Evolutionary conservation across 2,888 invertebrate species (phyloP), one percentile per base, ranked within the genome.

Genomic region (Myathropa florea): DNA sequence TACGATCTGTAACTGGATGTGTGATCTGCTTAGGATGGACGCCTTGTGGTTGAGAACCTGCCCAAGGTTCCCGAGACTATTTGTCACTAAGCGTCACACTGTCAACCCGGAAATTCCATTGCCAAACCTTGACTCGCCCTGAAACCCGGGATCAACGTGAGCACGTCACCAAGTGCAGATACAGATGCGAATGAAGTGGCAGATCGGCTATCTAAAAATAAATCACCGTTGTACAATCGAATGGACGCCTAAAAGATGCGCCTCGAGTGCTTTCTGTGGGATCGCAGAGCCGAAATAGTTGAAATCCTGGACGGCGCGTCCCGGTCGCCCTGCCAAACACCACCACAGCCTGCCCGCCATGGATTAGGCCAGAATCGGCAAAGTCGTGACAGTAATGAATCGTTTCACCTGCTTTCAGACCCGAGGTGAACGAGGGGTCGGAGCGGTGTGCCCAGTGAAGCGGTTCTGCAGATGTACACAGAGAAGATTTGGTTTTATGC

Each of bases 331-430:
- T 76, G 81, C 60, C 60, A 59, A 30, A 61, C 28, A 77, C 28
- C 57, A 39, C n/a, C 70, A 18, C 71, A n/a, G 23, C 36, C 60
- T 80, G 18, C 59, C 60, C 76, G 81, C 76, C 84, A 84, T 39
- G 63, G 71, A 84, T 81, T 57, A 80, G 75, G 64, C 75, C 71
- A 80, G 71, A 68, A 53, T 71, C 81, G 71, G 28, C 81, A 67
- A 70, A 33, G 75, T 84, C 72, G 77, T 85, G 84, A 81, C 84
- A 60, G 81, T 85, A 82, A 85, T 85, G 82, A 85, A 85, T 85
- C 82, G 84, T 85, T 81, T 85, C 77, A 85, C 84, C 82, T 85
- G 84, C 77, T 82, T 82, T 85, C 72, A 67, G 77, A 53, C 55
- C 68, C 30, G 26, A 12, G 24, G 23, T 24, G 57, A 57, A 4